Evolutionary conservation across 2,113 vertebrate genomes (phyloP), one percentile per base, ranked within the genome.

Genomic region (Bos javanicus): DNA sequence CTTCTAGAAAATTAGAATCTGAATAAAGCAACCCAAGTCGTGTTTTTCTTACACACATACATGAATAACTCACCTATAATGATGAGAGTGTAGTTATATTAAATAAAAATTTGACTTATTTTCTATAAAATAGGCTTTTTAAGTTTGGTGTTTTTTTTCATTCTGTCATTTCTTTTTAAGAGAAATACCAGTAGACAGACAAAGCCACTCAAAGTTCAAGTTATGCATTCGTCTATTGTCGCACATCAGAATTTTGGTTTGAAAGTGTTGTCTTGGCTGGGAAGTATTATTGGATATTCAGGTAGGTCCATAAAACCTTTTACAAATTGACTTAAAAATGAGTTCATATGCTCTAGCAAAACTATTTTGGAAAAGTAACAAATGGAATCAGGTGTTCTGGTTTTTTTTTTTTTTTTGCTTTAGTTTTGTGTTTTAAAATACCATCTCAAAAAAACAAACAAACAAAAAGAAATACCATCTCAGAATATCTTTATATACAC

Each of bases 231-330:
- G 0, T 99, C 99, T 54, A 99, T 99, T 60, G 99, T 99, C 36
- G 99, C 99, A 80, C 99, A 99, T 98, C 99, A 99, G 98, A 99
- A 99, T 97, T 99, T 99, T 94, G 99, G 99, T 87, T 99, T 99
- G 98, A 99, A 99, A 97, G 98, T 99, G 56, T 99, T 99, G 39
- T 98, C 98, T 95, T 99, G 99, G 99, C 99, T 99, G 97, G 99
- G 99, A 74, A 99, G 99, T 97, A 96, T 99, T 98, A 99, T 99
- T 98, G 99, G 99, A 98, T 99, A 99, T 98, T 99, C 99, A 98
- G 99, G 99, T 99, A 98, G 89, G 98, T 98, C 96, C 94, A 91
- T 92, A 89, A 91, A 93, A 87, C 6, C 26, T 88, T 57, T 9
- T 36, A 71, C 28, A 90, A 57, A 92, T 80, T 95, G 33, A 89